These are phyloP conservation scores for Magallana angulata DNA, from an alignment of 1,140 invertebrate genomes.

Conservation along the genomic window DNA sequence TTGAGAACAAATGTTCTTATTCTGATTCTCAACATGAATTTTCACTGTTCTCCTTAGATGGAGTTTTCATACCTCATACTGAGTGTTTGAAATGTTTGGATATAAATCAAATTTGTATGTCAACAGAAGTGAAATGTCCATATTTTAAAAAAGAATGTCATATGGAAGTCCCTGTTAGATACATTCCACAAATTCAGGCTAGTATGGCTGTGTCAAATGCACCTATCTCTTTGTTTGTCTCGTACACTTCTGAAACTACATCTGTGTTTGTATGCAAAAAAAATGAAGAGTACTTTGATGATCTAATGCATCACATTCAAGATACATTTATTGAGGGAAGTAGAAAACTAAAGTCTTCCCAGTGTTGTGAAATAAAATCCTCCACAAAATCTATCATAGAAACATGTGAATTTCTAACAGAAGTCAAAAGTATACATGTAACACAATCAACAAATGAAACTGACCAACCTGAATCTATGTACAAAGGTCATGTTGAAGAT, in stretches of 20 bases:
- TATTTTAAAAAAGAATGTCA: conserved; percentile 15
- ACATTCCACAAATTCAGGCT: conserved; percentile 10
- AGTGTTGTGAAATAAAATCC: neutral
- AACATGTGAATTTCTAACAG: neutral
- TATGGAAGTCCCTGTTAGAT: neutral
- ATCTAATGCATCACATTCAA: neutral
- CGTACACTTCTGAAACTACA: neutral
- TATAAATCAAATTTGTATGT: neutral
- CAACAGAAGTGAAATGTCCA: neutral
- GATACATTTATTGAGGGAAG: neutral
- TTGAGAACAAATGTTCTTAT: neutral
- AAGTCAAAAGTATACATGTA: neutral
- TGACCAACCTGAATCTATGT: neutral
- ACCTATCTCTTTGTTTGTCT: neutral
- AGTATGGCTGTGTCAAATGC: neutral
- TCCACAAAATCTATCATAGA: neutral
- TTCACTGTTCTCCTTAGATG: conserved; percentile 7
- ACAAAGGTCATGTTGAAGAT: neutral
- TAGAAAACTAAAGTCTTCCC: neutral
- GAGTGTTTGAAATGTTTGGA: neutral
- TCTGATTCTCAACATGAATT: neutral
- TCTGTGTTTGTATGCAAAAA: neutral
- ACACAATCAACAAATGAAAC: neutral
- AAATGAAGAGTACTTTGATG: conserved; percentile 16
- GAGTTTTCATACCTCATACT: neutral